Conservation (phyloP, 2,888 invertebrate species). For the Campoplex nolae region DNA sequence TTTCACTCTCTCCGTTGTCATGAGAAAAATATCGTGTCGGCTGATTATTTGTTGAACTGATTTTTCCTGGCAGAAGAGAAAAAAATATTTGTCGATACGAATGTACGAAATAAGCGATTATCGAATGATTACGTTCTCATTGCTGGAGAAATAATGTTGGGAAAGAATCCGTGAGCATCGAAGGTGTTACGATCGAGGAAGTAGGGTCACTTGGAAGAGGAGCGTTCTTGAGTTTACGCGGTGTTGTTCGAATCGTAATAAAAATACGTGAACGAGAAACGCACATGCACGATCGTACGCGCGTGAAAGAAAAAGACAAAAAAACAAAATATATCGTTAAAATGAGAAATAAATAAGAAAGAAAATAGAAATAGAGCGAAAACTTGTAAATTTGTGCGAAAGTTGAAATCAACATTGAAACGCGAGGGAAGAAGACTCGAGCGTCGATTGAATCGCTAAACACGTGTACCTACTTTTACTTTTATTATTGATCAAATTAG, state of each 20-base stretch:
- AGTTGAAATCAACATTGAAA: not conserved
- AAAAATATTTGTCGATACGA: not conserved
- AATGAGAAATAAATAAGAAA: not conserved
- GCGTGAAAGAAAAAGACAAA: no score
- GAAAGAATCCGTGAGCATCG: not conserved
- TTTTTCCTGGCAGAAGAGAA: not conserved
- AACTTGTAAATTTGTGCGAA: not conserved
- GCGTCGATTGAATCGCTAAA: not conserved
- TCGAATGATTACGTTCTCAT: not conserved
- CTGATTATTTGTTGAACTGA: no score
- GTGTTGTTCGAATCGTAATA: not conserved
- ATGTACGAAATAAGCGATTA: not conserved
- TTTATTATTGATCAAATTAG: not conserved
- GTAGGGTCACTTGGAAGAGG: not conserved
- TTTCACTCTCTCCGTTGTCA: no score
- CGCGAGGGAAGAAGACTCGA: not conserved
- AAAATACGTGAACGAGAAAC: not conserved
- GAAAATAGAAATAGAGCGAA: no score
- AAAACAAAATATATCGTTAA: not conserved
- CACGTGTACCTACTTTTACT: not conserved
- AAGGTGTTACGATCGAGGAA: constrained; percentile 7
- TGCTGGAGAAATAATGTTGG: not conserved
- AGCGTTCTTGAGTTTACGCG: not conserved
- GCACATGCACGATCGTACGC: no score
- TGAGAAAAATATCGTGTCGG: no score